Percentiles rank a stretch among this genome's conserved stretches.
Evolutionary conservation across 2,797 vertebrate genomes (phyloP).

Genomic region (Momotus momota): DNA sequence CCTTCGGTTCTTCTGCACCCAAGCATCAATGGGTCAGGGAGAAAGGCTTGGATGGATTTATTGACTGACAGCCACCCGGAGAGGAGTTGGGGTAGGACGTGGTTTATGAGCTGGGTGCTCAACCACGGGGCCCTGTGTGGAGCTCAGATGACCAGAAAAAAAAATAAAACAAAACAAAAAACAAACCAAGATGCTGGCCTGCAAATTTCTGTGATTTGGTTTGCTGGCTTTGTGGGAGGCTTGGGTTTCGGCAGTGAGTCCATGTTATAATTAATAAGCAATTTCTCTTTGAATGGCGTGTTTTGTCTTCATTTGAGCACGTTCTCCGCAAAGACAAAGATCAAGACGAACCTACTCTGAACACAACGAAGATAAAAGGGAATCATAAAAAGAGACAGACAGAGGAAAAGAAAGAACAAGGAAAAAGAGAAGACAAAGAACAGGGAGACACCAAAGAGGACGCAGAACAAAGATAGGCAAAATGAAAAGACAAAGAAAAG

Average conservation of each 20-base stretch:
- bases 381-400: constrained; percentile 69
- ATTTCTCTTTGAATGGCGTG: constrained; percentile 60
- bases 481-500: constrained; percentile 70
- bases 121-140: fast-evolving
- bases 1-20: background rate
- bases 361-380: constrained; percentile 67
- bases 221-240: constrained; percentile 47
- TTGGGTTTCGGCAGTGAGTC: constrained; percentile 1
- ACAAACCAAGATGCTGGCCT: background rate
- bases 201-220: background rate
- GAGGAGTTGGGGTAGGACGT: background rate
- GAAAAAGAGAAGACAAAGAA: constrained; percentile 73
- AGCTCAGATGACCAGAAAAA: background rate
- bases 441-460: constrained; percentile 70
- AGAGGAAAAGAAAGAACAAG: constrained; percentile 69
- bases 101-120: background rate
- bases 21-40: background rate
- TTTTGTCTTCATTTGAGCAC: constrained; percentile 72
- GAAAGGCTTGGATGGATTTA: background rate
- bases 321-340: constrained; percentile 67
- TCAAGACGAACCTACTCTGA: constrained; percentile 67
- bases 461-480: constrained; percentile 69
- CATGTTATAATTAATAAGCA: constrained; percentile 67
- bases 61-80: fast-evolving
- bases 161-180: background rate